Conservation (phyloP, 2,888 invertebrate species). For the Mythimna albipuncta region DNA sequence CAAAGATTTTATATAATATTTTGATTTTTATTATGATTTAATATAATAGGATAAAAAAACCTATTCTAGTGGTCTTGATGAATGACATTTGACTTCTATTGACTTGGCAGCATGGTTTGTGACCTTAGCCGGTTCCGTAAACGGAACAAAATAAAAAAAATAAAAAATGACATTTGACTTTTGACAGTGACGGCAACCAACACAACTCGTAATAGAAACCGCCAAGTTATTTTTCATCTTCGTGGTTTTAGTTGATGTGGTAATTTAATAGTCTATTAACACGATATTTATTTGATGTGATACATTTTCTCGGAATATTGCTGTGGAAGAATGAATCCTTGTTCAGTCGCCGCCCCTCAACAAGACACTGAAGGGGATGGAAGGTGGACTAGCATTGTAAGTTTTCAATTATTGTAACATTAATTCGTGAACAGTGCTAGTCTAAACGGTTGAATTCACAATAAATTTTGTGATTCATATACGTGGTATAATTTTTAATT, state of each 20-base stretch:
- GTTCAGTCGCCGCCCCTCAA: conserved; percentile 93
- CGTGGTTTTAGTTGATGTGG: conserved; percentile 57
- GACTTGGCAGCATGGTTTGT: no score
- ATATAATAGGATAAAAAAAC: no score
- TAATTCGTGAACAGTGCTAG: conserved; percentile 36
- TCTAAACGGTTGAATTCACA: conserved; percentile 37
- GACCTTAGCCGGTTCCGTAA: no score
- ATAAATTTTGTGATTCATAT: conserved; percentile 29
- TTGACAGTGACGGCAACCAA: conserved; percentile 55
- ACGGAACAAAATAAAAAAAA: no score
- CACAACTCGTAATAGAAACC: conserved; percentile 49
- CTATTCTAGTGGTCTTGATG: no score
- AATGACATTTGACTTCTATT: no score
- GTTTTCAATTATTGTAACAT: conserved; percentile 64
- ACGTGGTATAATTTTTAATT: conserved; percentile 50
- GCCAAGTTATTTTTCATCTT: conserved; percentile 64
- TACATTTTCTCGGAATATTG: conserved; percentile 40
- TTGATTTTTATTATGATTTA: no score
- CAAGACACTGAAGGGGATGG: conserved; percentile 96
- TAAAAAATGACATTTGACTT: neutral
- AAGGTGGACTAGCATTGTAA: conserved; percentile 95
- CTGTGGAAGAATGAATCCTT: conserved; percentile 92
- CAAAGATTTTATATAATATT: no score
- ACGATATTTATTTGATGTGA: conserved; percentile 54
- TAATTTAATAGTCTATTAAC: conserved; percentile 42